Conservation (phyloP, 92 coral and sea anemone genomes). For the Paramuricea clavata region DNA sequence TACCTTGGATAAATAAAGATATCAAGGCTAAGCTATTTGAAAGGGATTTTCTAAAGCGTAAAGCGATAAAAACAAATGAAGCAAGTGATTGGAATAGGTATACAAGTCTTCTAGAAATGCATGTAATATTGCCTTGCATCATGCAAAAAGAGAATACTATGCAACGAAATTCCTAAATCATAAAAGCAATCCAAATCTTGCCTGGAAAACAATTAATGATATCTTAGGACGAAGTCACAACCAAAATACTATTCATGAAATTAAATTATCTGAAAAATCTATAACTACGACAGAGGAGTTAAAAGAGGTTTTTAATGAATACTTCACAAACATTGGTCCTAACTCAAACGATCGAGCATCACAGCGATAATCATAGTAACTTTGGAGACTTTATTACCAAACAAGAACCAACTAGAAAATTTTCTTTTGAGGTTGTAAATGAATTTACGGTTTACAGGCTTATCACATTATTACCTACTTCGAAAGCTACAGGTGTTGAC, state of each 20-base stretch:
- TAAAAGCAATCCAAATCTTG: not conserved
- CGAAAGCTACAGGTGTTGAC: slow-evolving; percentile 21
- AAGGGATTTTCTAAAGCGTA: not conserved
- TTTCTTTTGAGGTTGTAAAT: not conserved
- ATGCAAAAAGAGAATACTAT: slow-evolving; percentile 30
- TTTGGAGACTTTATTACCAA: not conserved
- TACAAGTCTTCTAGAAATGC: slow-evolving; percentile 26
- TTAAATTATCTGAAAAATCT: not conserved
- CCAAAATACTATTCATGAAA: not conserved
- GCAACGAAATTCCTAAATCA: slow-evolving; percentile 8
- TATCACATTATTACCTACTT: not conserved
- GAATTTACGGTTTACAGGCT: not conserved
- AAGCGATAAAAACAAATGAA: slow-evolving; percentile 29
- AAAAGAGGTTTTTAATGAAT: not conserved
- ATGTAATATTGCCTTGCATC: slow-evolving; percentile 26
- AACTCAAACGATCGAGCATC: not conserved
- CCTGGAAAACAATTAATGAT: slow-evolving; percentile 27
- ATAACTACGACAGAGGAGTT: not conserved
- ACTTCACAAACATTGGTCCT: not conserved
- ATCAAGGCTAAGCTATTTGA: not conserved
- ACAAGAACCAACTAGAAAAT: not conserved
- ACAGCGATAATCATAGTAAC: not conserved
- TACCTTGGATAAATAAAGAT: not conserved
- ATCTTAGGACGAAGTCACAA: not conserved
- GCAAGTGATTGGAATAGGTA: slow-evolving; percentile 33